Base-by-base conservation (phyloP, 1,140 invertebrate species). In the Phocides pigmalion region DNA sequence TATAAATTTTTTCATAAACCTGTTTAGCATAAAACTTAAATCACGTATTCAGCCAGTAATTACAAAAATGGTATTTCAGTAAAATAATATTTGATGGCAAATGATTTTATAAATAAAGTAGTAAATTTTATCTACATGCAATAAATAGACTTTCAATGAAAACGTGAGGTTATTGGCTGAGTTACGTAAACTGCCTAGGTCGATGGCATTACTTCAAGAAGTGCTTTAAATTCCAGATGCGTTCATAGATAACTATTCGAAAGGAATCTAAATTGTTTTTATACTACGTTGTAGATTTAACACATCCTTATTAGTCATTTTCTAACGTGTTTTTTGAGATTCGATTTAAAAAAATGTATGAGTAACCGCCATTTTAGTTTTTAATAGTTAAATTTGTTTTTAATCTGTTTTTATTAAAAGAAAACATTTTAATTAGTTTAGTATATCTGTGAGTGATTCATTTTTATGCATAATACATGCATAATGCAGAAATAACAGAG, bases 151-250 rank as follows among this genome's bases (percentile, higher is more conserved):
- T 44, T 58, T 46, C 15, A 58, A 32, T 58, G 22, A 58, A 56
- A 44, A 9, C 39, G 4, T 19, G 22, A 58, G 54, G 54, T 44
- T 58, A 58, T 46, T 46, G 54, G 41, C 54, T 58, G 54, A 19
- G 41, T 58, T 58, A 58, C 54, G 54, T 46, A 58, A 58, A 58
- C 9, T 32, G 25, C 41, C 14, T 58, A 58, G 54, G 54, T 58
- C 54, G 54, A 58, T 58, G 54, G 54, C 54, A 58, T 46, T 58
- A 58, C 54, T 46, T 46, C 54, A 58, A 58, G 54, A 58, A 58
- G 20, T 58, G 2, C 2, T 58, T 46, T 32, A 44, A 6, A 58
- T 58, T 58, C 54, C 32, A 19, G 54, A 58, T 58, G 41, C 41
- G 54, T 58, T 32, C 22, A 44, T 46, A 58, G 54, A 58, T 58